Conservation (phyloP, 2,888 invertebrate genomes). For the Acanthosepion pharaonis region DNA sequence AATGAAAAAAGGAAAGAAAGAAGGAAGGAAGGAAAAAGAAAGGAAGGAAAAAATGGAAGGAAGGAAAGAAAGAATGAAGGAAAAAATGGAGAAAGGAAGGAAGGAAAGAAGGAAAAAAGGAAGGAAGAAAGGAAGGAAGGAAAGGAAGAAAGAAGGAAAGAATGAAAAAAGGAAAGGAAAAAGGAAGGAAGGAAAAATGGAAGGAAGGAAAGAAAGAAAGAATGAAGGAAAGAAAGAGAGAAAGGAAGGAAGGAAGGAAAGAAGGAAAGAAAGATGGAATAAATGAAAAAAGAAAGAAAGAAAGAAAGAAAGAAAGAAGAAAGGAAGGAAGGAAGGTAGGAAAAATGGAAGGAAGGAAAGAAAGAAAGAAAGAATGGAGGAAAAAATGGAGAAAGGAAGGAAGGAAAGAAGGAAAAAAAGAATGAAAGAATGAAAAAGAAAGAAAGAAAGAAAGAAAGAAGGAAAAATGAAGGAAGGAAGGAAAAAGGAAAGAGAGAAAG, state of each 20-base stretch:
- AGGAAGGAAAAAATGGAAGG: background rate
- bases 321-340: background rate
- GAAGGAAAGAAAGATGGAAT: too few relatives aligned
- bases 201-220: background rate
- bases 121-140: background rate
- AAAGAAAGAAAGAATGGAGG: background rate
- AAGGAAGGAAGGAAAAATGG: too few relatives aligned
- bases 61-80: background rate
- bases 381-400: too few relatives aligned
- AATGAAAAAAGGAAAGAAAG: too few relatives aligned
- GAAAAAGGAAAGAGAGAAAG: background rate
- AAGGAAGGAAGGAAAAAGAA: too few relatives aligned
- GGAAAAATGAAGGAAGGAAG: background rate
- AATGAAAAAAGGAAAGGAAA: background rate
- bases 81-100: background rate
- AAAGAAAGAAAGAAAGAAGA: background rate
- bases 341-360: background rate
- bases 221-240: background rate
- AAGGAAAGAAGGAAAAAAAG: background rate
- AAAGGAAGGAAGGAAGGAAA: background rate
- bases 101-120: background rate
- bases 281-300: too few relatives aligned
- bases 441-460: background rate
- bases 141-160: background rate
- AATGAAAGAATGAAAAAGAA: background rate